Evolutionary conservation across 2,113 vertebrate species (phyloP).

Genomic region (Malurus melanocephalus): DNA sequence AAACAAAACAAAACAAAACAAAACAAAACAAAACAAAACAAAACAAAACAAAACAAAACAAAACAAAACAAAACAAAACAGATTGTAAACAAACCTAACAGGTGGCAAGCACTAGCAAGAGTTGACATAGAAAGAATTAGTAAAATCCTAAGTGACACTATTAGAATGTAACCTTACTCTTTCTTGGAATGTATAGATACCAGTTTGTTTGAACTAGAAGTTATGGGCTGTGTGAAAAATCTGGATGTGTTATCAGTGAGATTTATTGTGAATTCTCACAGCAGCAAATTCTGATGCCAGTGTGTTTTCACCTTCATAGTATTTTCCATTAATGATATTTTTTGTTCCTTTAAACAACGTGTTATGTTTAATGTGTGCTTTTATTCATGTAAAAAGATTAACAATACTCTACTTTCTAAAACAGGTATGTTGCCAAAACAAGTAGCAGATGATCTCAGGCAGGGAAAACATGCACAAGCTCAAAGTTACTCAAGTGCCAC

Average conservation of each 20-base stretch:
- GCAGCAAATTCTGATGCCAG: background rate
- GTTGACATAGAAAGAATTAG: background rate
- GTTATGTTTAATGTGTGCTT: background rate
- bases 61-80: background rate
- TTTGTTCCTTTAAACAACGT: background rate
- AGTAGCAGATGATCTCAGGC: conserved; percentile 82
- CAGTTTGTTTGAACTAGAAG: background rate
- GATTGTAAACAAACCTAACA: background rate
- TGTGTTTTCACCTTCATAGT: background rate
- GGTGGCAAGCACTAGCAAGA: background rate
- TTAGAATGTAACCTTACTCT: background rate
- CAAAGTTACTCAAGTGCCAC: conserved; percentile 83
- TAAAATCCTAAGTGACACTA: background rate
- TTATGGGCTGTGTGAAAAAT: background rate
- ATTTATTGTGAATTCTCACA: background rate
- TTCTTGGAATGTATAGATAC: background rate
- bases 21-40: background rate
- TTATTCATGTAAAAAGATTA: background rate
- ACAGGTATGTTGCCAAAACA: conserved; percentile 83
- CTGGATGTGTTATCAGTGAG: background rate
- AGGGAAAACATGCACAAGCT: conserved; percentile 76
- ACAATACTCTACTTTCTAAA: background rate
- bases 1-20: background rate
- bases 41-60: background rate
- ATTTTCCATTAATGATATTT: background rate